A percentile compares a stretch with the other conserved stretches of the same genome.
phyloP scores from a whole-genome alignment of 1,140 invertebrate genomes.

The Lepidurus packardi region DNA sequence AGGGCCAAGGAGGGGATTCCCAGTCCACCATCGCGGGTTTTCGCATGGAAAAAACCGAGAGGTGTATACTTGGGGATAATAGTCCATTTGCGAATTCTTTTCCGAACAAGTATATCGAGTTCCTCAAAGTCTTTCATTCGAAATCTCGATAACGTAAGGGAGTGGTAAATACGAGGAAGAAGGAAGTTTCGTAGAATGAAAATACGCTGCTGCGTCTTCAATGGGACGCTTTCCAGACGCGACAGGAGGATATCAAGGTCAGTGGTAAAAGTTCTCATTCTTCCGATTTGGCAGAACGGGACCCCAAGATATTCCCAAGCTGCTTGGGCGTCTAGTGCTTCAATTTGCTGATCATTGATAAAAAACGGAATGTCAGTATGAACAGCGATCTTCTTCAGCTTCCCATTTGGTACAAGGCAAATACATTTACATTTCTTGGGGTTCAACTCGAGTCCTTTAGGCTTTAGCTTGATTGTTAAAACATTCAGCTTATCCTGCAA shows the following conservation, averaged over 20 bases:
- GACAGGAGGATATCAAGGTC: neutral
- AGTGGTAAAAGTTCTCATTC: neutral
- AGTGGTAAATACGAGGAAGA: conserved; percentile 21
- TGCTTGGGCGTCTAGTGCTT: conserved; percentile 5
- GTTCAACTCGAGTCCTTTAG: conserved; percentile 33
- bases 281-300: neutral
- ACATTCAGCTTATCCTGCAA: too few relatives aligned
- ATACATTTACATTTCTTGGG: conserved; percentile 38
- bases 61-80: neutral
- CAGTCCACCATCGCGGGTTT: conserved; percentile 18
- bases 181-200: neutral
- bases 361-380: neutral
- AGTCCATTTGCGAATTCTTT: neutral
- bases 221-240: conserved; percentile 23
- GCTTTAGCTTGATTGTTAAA: too few relatives aligned
- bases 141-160: neutral
- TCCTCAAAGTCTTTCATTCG: neutral
- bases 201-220: conserved; percentile 19
- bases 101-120: neutral
- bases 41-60: conserved; percentile 15
- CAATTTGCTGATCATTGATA: neutral
- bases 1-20: neutral
- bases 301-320: conserved; percentile 23
- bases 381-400: conserved; percentile 19
- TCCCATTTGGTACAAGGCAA: conserved; percentile 30